phyloP scores from a whole-genome alignment of 2,113 vertebrate genomes.

The Chaetorhynchus papuensis region DNA sequence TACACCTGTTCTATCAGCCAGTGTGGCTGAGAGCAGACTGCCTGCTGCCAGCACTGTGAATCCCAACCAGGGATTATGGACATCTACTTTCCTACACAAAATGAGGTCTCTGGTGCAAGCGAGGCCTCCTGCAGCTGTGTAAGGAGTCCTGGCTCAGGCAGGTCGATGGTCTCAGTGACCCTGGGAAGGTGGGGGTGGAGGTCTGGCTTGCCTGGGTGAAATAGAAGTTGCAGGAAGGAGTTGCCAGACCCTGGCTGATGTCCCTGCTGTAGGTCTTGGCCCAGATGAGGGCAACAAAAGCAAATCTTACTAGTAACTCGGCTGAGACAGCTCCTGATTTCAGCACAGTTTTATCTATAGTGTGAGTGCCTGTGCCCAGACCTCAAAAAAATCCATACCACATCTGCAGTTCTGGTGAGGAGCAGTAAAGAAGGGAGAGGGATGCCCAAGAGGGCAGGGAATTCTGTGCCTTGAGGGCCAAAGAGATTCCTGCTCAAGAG shows the following conservation, averaged over 20 bases:
- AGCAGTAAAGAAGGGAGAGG: neutral
- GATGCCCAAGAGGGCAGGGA: neutral
- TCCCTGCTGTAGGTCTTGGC: neutral
- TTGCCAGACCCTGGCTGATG: neutral
- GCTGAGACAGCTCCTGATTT: neutral
- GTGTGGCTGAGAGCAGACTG: accelerated
- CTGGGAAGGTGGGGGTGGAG: neutral
- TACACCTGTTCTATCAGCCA: neutral
- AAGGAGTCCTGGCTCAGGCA: neutral
- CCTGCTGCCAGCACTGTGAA: accelerated
- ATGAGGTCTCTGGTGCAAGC: neutral
- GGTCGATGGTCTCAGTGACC: neutral
- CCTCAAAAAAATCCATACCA: neutral
- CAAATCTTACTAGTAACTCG: neutral
- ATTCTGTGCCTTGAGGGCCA: neutral
- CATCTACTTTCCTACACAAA: neutral
- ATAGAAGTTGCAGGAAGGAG: neutral
- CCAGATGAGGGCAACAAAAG: neutral
- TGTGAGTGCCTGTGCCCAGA: accelerated
- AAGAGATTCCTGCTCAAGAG: neutral
- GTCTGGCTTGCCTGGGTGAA: neutral
- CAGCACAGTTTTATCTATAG: neutral
- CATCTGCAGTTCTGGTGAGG: neutral
- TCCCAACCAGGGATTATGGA: neutral
- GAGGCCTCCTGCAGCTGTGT: neutral